Evolutionary conservation across 2,888 invertebrate species (phyloP), one percentile per base, ranked within the genome.

Genomic region (Zhengitettix transpicula): DNA sequence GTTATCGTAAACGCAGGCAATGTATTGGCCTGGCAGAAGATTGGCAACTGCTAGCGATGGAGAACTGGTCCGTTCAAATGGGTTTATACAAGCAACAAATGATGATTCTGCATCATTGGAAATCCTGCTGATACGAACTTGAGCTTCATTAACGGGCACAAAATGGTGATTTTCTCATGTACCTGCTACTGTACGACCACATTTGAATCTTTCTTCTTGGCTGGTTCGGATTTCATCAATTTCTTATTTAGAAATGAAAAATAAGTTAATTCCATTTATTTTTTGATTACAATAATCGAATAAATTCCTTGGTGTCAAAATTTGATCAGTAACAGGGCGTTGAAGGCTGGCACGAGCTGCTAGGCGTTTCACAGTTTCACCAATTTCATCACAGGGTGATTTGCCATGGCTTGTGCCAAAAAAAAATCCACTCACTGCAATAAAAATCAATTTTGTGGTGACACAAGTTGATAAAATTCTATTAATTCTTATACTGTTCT

Each of bases 1-100:
- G n/a, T 14, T 47, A 14, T 57, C 57, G 47, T 57, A 57, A 17
- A 57, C 47, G 17, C 57, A 44, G 52, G 51, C 51, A 51, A 57
- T 42, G 42, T 51, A 57, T 51, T 57, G 57, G 7, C 57, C 57
- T 8, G 57, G 57, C 9, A 47, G 51, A 17, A 57, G 28, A 9
- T 44, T n/a, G 8, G 16, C 1, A 12, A 51, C 42, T 57, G 12
- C n/a, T n/a, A n/a, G 8, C 1, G 15, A 3, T 8, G 8, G 14
- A 8, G 15, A 47, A n/a, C 47, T 47, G 14, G n/a, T 44, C 16
- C 7, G 9, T 40, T n/a, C n/a, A 17, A 2, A 11, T 10, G 10
- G 17, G 3, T n/a, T 2, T 1, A 55, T 16, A 10, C 9, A 28
- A 2, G 55, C n/a, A 40, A 55, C n/a, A 28, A 55, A 55, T 11